Evolutionary conservation across 2,113 vertebrate genomes (phyloP).

Genomic region (Oryzias celebensis): DNA sequence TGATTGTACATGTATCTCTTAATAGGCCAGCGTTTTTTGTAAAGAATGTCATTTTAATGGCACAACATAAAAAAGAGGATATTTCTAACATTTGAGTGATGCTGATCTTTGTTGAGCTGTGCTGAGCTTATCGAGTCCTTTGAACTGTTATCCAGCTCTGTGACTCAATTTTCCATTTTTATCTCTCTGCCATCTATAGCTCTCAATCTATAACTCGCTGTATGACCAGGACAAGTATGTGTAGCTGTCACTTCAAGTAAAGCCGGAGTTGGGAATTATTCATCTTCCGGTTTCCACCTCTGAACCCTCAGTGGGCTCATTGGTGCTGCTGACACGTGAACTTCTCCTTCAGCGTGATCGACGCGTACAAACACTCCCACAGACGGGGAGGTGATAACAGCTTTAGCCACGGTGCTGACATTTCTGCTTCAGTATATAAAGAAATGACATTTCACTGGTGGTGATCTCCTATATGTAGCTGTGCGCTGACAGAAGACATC

Average conservation of each 20-base stretch:
- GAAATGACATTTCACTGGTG: conserved; percentile 38
- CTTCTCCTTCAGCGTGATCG: not conserved
- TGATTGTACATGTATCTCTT: too few relatives aligned
- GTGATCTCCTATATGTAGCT: conserved; percentile 8
- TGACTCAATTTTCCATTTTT: conserved; percentile 5
- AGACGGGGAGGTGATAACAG: conserved; percentile 12
- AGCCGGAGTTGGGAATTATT: conserved; percentile 41
- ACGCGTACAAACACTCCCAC: conserved; percentile 28
- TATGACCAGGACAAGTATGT: not conserved
- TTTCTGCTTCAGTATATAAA: conserved; percentile 39
- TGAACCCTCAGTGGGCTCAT: not conserved
- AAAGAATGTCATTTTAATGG: too few relatives aligned
- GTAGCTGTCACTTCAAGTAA: conserved; percentile 20
- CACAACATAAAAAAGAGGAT: too few relatives aligned
- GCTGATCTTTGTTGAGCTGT: too few relatives aligned
- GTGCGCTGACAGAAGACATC: conserved; percentile 4
- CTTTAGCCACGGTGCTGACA: conserved; percentile 22
- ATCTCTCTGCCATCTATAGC: not conserved
- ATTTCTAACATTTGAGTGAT: too few relatives aligned
- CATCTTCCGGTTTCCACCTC: conserved; percentile 16
- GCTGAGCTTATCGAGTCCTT: too few relatives aligned
- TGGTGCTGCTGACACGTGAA: too few relatives aligned
- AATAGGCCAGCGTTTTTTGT: too few relatives aligned
- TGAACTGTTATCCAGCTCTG: not conserved
- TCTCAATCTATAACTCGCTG: conserved; percentile 8